phyloP scores from a whole-genome alignment of 2,888 invertebrate genomes.

The Nomada flava region DNA sequence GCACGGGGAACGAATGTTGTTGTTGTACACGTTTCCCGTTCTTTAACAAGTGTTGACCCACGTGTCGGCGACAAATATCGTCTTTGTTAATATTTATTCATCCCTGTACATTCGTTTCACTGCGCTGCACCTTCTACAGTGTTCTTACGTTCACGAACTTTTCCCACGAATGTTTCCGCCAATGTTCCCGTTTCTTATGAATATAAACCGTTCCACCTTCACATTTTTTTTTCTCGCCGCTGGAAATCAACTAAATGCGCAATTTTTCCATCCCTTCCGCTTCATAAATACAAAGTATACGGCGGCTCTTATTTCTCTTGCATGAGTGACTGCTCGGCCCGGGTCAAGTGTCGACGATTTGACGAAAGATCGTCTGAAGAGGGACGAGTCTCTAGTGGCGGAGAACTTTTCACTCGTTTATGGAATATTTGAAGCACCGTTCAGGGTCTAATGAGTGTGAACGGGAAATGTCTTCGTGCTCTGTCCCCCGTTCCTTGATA shows the following conservation, averaged over 20 bases:
- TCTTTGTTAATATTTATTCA: slow-evolving; percentile 13
- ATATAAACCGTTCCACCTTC: neutral
- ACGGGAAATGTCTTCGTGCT: neutral
- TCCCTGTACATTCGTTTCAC: neutral
- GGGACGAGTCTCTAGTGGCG: neutral
- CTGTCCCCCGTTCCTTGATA: neutral
- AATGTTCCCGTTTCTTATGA: neutral
- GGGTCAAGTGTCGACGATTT: slow-evolving; percentile 24
- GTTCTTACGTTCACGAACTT: neutral
- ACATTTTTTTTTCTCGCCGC: neutral
- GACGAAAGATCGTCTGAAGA: neutral
- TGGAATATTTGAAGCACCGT: slow-evolving; percentile 8
- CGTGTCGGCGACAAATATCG: slow-evolving; percentile 14
- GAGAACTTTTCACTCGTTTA: slow-evolving; percentile 10
- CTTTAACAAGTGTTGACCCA: neutral
- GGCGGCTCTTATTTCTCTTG: neutral
- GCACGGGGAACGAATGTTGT: neutral
- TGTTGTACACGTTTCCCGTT: neutral
- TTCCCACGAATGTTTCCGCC: neutral
- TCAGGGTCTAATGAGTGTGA: slow-evolving; percentile 3
- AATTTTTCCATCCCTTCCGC: slow-evolving; percentile 15
- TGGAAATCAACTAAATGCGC: neutral
- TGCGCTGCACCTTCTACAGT: too few species aligned
- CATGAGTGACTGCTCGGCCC: neutral
- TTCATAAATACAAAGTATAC: slow-evolving; percentile 34